Evolutionary conservation across 2,888 invertebrate species (phyloP).

Genomic region (Hemaris fuciformis): DNA sequence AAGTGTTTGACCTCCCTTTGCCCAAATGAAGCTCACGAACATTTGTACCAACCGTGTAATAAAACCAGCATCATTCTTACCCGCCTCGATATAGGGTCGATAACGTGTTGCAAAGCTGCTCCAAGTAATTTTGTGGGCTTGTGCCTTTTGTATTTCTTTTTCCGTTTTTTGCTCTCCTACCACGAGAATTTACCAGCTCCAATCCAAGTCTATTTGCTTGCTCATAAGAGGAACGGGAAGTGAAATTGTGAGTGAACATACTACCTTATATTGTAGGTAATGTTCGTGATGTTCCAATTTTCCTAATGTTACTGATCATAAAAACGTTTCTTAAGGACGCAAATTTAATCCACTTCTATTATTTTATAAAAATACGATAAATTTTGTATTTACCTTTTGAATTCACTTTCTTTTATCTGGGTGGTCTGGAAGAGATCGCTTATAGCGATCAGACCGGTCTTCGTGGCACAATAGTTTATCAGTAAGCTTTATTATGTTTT

Average conservation of each 20-base stretch:
- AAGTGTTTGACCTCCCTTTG: conserved; percentile 76
- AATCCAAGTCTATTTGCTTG: conserved; percentile 61
- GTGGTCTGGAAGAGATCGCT: no score
- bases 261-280: neutral
- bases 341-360: neutral
- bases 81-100: conserved; percentile 37
- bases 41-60: conserved; percentile 51
- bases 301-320: neutral
- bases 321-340: neutral
- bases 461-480: no score
- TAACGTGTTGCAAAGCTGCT: conserved; percentile 35
- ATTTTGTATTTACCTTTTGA: no score
- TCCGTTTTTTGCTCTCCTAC: conserved; percentile 59
- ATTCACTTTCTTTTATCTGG: no score
- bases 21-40: conserved; percentile 73
- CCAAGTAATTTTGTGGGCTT: conserved; percentile 46
- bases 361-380: no score
- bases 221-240: conserved; percentile 47
- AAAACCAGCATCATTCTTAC: conserved; percentile 43
- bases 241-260: conserved; percentile 25
- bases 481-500: no score
- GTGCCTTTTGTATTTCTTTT: conserved; percentile 73
- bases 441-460: no score
- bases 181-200: conserved; percentile 67
- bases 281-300: neutral